Base-by-base conservation (phyloP, 2,113 vertebrate genomes). In the Cottus gobio region DNA sequence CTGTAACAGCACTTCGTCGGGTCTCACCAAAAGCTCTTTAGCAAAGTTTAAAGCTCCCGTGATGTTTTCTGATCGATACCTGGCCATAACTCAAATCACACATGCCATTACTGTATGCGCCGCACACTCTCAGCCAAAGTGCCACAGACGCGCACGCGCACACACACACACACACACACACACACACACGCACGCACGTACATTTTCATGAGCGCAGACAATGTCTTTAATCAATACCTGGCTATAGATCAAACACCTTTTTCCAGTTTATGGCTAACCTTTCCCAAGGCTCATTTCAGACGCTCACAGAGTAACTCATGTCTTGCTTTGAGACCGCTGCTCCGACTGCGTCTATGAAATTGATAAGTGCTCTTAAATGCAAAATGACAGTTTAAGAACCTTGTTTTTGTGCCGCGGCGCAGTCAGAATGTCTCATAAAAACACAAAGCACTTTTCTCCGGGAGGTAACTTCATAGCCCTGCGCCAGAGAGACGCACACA, bases 381-480 rank as follows among this genome's bases (percentile, higher is more conserved):
- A 87, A 93, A 95, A 93, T 92, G 93, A 90, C 91, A 91, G 88
- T 90, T 94, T 94, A 92, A 93, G 89, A 90, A 91, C 87, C 82
- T 85, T 87, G 83, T 92, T 91, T 87, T 88, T 84, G 83, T 87
- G 75, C 80, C 26, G 46, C 54, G 9, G 78, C 57, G 34, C 48
- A 92, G 82, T 84, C 80, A 56, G 84, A 82, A 75, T 52, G 85
- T 79, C 82, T 84, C 81, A 58, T 89, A 90, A 92, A 92, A 91
- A 73, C 56, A 87, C 64, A 90, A 75, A 87, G 79, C 78, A 62
- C 79, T 84, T 88, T 77, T 83, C 62, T 85, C 44, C 73, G 50
- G 52, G 79, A 89, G 71, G 81, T 73, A 90, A 87, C 69, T 79
- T 77, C 70, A 48, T 44, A 48, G 31, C 73, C 64, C 61, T 22